Evolutionary conservation across 2,888 invertebrate species (phyloP).

Genomic region (Ganaspis brasiliensis): DNA sequence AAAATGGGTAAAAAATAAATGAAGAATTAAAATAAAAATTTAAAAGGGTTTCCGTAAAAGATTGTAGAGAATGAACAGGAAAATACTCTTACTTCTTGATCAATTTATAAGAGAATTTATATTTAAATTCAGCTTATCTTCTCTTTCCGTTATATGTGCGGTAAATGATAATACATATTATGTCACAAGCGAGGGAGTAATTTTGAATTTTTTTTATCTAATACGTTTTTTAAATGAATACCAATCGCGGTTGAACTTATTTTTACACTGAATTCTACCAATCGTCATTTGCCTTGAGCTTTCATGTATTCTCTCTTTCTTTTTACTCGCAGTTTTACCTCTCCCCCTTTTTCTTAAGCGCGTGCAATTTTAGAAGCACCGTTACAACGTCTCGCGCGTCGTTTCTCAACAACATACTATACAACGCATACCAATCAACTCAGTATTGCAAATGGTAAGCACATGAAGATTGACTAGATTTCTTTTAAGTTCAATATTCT

Average conservation of each 20-base stretch:
- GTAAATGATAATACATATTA: no score
- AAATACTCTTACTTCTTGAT: no score
- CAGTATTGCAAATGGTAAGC: constrained; percentile 7
- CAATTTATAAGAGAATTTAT: no score
- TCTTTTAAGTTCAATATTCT: not conserved
- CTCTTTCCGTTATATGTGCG: no score
- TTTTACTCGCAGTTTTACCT: constrained; percentile 55
- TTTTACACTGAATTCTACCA: constrained; percentile 11
- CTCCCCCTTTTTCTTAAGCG: constrained; percentile 47
- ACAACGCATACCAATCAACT: constrained; percentile 38
- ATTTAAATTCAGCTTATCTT: no score
- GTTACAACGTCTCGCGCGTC: constrained; percentile 58
- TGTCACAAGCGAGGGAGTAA: not conserved
- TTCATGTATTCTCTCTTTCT: constrained; percentile 50
- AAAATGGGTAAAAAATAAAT: no score
- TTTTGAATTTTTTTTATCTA: not conserved
- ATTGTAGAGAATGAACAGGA: no score
- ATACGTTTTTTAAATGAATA: not conserved
- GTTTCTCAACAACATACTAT: constrained; percentile 33
- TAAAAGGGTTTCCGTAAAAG: no score
- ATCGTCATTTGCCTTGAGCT: constrained; percentile 4
- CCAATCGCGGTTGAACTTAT: not conserved
- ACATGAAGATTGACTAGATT: not conserved
- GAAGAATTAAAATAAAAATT: no score
- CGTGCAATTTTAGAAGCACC: constrained; percentile 63